A percentile compares a stretch with the other conserved stretches of the same genome.
phyloP scores from a whole-genome alignment of 2,113 vertebrate genomes.

The Myotis lucifugus region DNA sequence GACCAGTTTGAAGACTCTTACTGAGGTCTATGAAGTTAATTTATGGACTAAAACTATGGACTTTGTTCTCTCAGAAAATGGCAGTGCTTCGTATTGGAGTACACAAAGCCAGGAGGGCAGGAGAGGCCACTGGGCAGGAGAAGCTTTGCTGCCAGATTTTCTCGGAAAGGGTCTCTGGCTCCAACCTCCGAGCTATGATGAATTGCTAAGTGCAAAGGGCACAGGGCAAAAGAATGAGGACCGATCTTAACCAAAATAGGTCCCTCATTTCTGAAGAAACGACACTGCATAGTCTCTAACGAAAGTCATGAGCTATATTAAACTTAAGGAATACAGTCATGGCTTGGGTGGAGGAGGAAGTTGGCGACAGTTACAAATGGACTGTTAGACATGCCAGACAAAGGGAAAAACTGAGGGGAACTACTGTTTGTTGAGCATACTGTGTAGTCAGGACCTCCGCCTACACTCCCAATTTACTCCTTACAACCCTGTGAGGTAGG shows the following conservation, averaged over 20 bases:
- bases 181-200: neutral
- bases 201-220: constrained; percentile 24
- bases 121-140: neutral
- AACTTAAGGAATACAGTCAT: neutral
- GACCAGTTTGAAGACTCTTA: neutral
- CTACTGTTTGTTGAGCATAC: neutral
- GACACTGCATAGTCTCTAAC: neutral
- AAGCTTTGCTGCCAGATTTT: neutral
- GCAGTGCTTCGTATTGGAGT: neutral
- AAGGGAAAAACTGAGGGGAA: neutral
- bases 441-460: neutral
- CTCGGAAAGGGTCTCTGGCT: neutral
- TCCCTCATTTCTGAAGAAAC: constrained; percentile 16
- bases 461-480: neutral
- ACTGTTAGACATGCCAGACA: neutral
- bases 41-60: neutral
- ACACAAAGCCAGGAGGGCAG: neutral
- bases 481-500: neutral
- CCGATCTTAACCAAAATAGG: constrained; percentile 17
- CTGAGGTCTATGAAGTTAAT: neutral
- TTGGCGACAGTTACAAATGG: neutral
- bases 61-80: neutral
- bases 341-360: neutral
- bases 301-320: neutral
- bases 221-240: neutral